phyloP scores from a whole-genome alignment of 2,888 invertebrate species.

The Latheticus oryzae region DNA sequence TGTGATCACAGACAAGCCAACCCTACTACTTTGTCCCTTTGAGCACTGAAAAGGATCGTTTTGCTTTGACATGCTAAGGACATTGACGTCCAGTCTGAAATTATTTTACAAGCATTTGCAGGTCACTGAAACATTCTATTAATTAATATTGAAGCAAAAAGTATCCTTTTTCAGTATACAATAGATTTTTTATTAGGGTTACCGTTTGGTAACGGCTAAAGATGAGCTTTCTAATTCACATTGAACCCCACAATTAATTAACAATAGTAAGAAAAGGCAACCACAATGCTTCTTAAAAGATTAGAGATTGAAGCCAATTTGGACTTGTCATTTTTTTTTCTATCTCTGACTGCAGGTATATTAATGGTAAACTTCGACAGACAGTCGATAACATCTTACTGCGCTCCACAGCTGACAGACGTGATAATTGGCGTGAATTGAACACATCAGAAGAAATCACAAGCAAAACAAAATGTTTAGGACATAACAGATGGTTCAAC shows the following conservation, averaged over 20 bases:
- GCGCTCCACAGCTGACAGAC: constrained; percentile 56
- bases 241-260: constrained; percentile 52
- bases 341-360: constrained; percentile 45
- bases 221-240: constrained; percentile 30
- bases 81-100: constrained; percentile 9
- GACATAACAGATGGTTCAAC: constrained; percentile 41
- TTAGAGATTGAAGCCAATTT: constrained; percentile 56
- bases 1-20: constrained; percentile 18
- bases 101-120: too few species aligned
- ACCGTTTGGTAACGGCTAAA: not conserved
- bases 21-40: constrained; percentile 22
- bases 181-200: too few species aligned
- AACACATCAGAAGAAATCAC: constrained; percentile 46
- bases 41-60: constrained; percentile 18
- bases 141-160: too few species aligned
- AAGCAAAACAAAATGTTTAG: constrained; percentile 41
- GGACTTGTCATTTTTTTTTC: constrained; percentile 50
- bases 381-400: constrained; percentile 45
- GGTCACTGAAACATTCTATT: too few species aligned
- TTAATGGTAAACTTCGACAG: constrained; percentile 42
- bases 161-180: too few species aligned
- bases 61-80: constrained; percentile 19
- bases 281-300: constrained; percentile 50
- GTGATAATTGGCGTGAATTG: constrained; percentile 59
- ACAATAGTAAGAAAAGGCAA: constrained; percentile 52